These are phyloP conservation scores for Arnoldichthys spilopterus DNA, from an alignment of 2,797 vertebrate genomes.

Conservation along the genomic window DNA sequence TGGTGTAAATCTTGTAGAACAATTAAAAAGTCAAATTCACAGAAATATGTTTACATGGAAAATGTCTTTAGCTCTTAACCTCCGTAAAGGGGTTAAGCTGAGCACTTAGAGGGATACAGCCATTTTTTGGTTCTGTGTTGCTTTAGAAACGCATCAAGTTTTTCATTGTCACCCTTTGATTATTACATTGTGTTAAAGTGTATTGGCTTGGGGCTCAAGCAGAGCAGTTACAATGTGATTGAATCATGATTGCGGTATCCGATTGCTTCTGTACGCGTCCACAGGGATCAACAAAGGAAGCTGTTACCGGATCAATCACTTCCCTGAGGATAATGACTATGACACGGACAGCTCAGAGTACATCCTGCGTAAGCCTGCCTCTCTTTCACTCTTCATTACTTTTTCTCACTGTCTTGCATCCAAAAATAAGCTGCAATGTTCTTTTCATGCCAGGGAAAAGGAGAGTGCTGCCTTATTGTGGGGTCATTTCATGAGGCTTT, in stretches of 20 bases:
- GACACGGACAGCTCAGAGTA: slow-evolving; percentile 98
- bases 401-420: not conserved
- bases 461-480: not conserved
- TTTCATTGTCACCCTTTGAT: not conserved
- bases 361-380: slow-evolving; percentile 89
- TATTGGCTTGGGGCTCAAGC: not conserved
- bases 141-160: not conserved
- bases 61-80: not conserved
- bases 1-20: too few relatives aligned
- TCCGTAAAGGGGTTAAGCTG: not conserved
- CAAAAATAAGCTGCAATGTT: not conserved
- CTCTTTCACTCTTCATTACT: slow-evolving; percentile 1
- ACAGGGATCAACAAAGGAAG: slow-evolving; percentile 95
- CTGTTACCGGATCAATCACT: slow-evolving; percentile 97
- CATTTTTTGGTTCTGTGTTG: not conserved
- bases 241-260: slow-evolving; percentile 9
- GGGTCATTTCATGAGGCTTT: not conserved
- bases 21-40: not conserved
- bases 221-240: not conserved
- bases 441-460: not conserved
- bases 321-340: slow-evolving; percentile 96
- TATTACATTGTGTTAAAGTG: slow-evolving; percentile 1
- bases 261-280: slow-evolving; percentile 36
- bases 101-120: not conserved
- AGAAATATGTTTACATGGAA: not conserved